These are phyloP conservation scores for Agrochola macilenta DNA, from an alignment of 2,888 invertebrate species.

Conservation along the genomic window DNA sequence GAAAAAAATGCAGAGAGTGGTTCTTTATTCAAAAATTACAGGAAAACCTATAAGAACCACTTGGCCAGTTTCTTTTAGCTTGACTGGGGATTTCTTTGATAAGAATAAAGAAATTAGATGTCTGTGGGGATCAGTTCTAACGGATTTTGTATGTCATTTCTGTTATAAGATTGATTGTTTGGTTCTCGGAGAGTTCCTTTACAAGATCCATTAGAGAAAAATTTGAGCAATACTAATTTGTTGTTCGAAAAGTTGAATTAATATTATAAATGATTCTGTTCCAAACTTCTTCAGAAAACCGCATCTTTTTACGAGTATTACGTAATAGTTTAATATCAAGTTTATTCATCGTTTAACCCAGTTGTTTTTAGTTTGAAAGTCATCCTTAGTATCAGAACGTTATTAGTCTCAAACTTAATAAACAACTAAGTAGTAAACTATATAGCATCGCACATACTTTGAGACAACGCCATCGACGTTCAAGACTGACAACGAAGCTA, in stretches of 20 bases:
- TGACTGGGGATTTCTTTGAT: neutral
- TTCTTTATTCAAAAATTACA: too few species aligned
- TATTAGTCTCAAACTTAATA: constrained; percentile 41
- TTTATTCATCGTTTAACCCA: constrained; percentile 19
- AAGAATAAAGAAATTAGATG: neutral
- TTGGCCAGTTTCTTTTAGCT: constrained; percentile 5
- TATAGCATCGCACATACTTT: constrained; percentile 19
- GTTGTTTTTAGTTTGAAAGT: constrained; percentile 30
- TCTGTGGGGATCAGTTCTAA: neutral
- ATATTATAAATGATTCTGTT: constrained; percentile 5
- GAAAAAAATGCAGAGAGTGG: too few species aligned
- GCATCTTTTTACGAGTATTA: constrained; percentile 10
- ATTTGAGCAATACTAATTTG: neutral
- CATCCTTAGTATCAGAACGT: constrained; percentile 2
- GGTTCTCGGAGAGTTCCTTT: neutral
- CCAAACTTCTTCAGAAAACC: neutral
- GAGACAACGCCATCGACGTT: constrained; percentile 20
- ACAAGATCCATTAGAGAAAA: neutral
- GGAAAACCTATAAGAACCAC: too few species aligned
- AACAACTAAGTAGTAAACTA: constrained; percentile 12
- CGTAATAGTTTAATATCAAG: constrained; percentile 27
- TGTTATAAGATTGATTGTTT: neutral
- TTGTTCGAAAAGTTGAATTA: constrained; percentile 6
- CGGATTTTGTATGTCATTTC: neutral
- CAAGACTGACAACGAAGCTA: constrained; percentile 45